Percentiles rank a stretch among this genome's conserved stretches.
Evolutionary conservation across 2,888 invertebrate species (phyloP).

Genomic region (Tetropium fuscum): DNA sequence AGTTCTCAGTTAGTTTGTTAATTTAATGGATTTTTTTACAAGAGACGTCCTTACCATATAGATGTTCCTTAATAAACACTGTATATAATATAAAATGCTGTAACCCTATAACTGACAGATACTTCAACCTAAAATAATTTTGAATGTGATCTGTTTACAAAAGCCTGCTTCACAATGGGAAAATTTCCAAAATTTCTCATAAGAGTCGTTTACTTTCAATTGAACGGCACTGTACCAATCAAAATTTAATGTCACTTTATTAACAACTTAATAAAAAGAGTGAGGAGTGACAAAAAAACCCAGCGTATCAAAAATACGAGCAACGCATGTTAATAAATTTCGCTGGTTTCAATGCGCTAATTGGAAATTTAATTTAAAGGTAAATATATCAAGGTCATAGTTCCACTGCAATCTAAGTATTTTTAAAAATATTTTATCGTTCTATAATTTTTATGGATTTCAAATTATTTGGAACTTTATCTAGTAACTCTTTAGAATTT

Average conservation of each 20-base stretch:
- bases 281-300: constrained; percentile 24
- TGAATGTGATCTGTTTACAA: too few relatives aligned
- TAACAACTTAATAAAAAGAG: constrained; percentile 19
- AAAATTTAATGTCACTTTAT: constrained; percentile 10
- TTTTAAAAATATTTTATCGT: background rate
- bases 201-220: background rate
- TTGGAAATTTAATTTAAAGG: background rate
- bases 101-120: too few relatives aligned
- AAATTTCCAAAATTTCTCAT: too few relatives aligned
- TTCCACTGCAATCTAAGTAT: background rate
- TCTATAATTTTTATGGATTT: background rate
- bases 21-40: too few relatives aligned
- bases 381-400: background rate
- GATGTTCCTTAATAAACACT: too few relatives aligned
- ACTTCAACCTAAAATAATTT: too few relatives aligned
- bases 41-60: too few relatives aligned
- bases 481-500: background rate
- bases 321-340: constrained; percentile 1
- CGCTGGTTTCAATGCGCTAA: background rate
- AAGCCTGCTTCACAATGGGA: too few relatives aligned
- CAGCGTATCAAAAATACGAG: constrained; percentile 28
- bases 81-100: too few relatives aligned
- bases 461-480: background rate
- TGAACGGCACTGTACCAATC: constrained; percentile 1
- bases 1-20: too few relatives aligned